These are phyloP conservation scores for Drosophila fungiperda DNA, from an alignment of 2,888 invertebrate species.

Conservation along the genomic window DNA sequence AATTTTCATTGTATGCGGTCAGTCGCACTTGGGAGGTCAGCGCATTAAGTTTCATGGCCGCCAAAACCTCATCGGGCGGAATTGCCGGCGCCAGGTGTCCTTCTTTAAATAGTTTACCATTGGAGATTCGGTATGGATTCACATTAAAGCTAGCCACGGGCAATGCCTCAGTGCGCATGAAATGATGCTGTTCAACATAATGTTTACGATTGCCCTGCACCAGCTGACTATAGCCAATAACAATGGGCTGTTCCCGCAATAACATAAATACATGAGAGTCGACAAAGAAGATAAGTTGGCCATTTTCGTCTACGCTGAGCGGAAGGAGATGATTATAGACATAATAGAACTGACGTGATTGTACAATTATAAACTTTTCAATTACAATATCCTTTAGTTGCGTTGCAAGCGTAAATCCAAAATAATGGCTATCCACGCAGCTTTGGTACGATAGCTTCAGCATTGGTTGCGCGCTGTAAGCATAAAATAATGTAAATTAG, in stretches of 20 bases:
- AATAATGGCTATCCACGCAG: conserved; percentile 80
- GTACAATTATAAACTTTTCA: conserved; percentile 82
- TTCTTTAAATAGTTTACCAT: conserved; percentile 43
- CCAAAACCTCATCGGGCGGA: conserved; percentile 50
- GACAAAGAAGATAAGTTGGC: conserved; percentile 72
- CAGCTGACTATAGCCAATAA: conserved; percentile 70
- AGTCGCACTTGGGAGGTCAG: conserved; percentile 45
- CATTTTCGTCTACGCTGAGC: conserved; percentile 49
- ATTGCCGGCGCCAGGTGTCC: conserved; percentile 40
- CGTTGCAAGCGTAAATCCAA: conserved; percentile 80
- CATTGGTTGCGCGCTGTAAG: conserved; percentile 63
- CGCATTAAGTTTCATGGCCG: conserved; percentile 52
- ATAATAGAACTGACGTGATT: conserved; percentile 78
- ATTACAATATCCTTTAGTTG: conserved; percentile 63
- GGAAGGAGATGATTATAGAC: conserved; percentile 75
- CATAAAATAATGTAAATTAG: not conserved
- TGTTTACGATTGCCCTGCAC: conserved; percentile 43
- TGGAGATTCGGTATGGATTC: conserved; percentile 68
- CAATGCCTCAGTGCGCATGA: conserved; percentile 75
- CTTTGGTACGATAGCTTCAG: conserved; percentile 74
- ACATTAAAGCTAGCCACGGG: conserved; percentile 70
- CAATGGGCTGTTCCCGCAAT: conserved; percentile 79
- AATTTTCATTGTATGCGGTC: conserved; percentile 55
- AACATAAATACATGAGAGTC: conserved; percentile 81
- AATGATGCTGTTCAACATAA: conserved; percentile 82